These are phyloP conservation scores for Lucilia cuprina DNA, from an alignment of 1,140 invertebrate species.

Conservation along the genomic window DNA sequence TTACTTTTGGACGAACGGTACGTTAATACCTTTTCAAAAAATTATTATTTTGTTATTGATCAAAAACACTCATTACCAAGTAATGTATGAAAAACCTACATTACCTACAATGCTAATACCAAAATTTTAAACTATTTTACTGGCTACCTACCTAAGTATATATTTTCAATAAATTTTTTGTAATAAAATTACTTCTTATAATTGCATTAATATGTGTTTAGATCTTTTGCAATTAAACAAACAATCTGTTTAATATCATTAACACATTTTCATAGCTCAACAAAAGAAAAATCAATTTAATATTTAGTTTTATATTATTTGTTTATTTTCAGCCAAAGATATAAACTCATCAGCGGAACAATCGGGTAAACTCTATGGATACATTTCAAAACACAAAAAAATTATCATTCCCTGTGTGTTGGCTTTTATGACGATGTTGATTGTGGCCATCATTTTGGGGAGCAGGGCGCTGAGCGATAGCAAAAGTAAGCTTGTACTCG, in stretches of 20 bases:
- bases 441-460: constrained; percentile 37
- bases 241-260: constrained; percentile 6
- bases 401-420: constrained; percentile 48
- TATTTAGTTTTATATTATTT: background rate
- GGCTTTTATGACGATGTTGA: constrained; percentile 44
- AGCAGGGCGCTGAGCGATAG: background rate
- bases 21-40: too few relatives aligned
- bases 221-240: background rate
- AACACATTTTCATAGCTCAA: background rate
- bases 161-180: too few relatives aligned
- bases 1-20: too few relatives aligned
- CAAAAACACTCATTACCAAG: too few relatives aligned
- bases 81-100: too few relatives aligned
- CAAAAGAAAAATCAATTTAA: background rate
- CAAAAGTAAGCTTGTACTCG: constrained; percentile 56
- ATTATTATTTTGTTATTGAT: too few relatives aligned
- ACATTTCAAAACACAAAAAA: constrained; percentile 47
- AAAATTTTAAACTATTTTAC: too few relatives aligned
- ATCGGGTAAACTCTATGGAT: background rate
- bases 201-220: too few relatives aligned
- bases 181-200: too few relatives aligned
- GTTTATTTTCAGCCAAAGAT: constrained; percentile 33
- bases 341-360: background rate
- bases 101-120: too few relatives aligned
- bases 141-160: too few relatives aligned